These are phyloP conservation scores for Diorhabda sublineata DNA, from an alignment of 1,140 invertebrate species.

Conservation along the genomic window DNA sequence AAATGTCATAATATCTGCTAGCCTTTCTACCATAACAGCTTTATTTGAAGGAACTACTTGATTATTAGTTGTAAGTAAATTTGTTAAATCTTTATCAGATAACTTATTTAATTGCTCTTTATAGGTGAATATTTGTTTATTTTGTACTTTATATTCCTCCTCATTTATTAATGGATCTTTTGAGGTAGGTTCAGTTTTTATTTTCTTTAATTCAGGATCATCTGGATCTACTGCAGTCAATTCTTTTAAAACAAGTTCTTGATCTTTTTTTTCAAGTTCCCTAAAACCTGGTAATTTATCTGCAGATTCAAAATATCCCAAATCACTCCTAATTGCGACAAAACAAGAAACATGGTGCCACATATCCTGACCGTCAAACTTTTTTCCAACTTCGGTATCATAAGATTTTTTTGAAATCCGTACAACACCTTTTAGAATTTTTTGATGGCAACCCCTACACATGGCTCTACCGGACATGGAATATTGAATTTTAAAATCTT, in stretches of 20 bases:
- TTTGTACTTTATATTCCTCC: slow-evolving; percentile 69
- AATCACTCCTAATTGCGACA: slow-evolving; percentile 64
- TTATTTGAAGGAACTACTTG: slow-evolving; percentile 64
- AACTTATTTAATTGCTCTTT: slow-evolving; percentile 53
- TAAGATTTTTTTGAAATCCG: slow-evolving; percentile 84
- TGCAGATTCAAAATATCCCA: slow-evolving; percentile 71
- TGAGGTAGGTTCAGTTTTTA: slow-evolving; percentile 56
- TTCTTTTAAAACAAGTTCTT: slow-evolving; percentile 62
- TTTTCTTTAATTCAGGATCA: slow-evolving; percentile 60
- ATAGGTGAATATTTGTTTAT: slow-evolving; percentile 70
- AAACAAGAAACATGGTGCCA: slow-evolving; percentile 97
- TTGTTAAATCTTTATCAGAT: slow-evolving; percentile 57
- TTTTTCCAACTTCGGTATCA: slow-evolving; percentile 71
- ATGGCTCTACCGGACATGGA: slow-evolving; percentile 78
- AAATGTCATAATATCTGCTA: slow-evolving; percentile 84
- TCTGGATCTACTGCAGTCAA: slow-evolving; percentile 59
- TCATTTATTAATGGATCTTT: slow-evolving; percentile 47
- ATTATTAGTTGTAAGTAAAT: slow-evolving; percentile 67
- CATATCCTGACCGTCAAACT: slow-evolving; percentile 72
- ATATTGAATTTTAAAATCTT: slow-evolving; percentile 81
- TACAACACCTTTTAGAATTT: slow-evolving; percentile 75
- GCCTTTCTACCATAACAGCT: slow-evolving; percentile 69
- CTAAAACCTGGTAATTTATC: slow-evolving; percentile 71
- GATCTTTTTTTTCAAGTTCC: slow-evolving; percentile 68
- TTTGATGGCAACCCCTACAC: slow-evolving; percentile 81